Conservation (phyloP, 1,140 invertebrate genomes). For the Temnothorax curvispinosus region DNA sequence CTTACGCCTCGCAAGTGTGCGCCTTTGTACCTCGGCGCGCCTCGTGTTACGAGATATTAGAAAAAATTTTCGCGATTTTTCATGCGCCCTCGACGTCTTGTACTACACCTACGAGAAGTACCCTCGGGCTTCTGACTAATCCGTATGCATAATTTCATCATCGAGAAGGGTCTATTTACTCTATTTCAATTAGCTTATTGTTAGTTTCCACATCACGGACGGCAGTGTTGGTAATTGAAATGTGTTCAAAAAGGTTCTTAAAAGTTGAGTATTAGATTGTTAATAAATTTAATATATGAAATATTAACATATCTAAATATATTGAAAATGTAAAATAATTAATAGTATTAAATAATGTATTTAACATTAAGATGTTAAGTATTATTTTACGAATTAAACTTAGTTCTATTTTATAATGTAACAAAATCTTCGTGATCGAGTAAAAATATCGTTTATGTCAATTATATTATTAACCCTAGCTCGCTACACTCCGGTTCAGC, state of each 20-base stretch:
- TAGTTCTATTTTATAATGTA: neutral
- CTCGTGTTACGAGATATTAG: constrained; percentile 56
- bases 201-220: neutral
- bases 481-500: too few species aligned
- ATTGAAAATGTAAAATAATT: neutral
- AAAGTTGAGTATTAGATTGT: neutral
- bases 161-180: neutral
- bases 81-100: neutral
- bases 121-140: neutral
- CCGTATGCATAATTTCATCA: constrained; percentile 32
- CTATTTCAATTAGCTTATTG: constrained; percentile 4
- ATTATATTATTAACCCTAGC: neutral
- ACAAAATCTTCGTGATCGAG: neutral
- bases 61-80: constrained; percentile 61
- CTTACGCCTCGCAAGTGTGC: constrained; percentile 48
- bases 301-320: neutral
- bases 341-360: neutral
- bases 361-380: neutral
- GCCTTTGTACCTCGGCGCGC: constrained; percentile 33
- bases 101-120: neutral
- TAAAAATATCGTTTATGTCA: neutral
- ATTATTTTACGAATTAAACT: neutral
- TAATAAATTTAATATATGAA: neutral
- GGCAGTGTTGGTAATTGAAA: neutral
- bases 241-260: neutral